Evolutionary conservation across 2,113 vertebrate genomes (phyloP).

Genomic region (Dinomys branickii): DNA sequence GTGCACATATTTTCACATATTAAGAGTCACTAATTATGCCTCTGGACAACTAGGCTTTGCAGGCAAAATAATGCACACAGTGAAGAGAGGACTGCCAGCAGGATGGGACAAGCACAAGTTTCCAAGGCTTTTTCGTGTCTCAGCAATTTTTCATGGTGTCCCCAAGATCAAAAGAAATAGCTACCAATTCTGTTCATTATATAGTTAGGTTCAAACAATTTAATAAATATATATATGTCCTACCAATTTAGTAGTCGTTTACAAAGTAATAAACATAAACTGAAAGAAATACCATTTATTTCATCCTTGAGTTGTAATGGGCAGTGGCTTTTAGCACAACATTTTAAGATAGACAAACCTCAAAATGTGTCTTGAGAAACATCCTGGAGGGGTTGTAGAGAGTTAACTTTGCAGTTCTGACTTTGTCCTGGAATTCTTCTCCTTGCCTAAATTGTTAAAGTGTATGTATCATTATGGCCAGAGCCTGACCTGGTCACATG

Average conservation of each 20-base stretch:
- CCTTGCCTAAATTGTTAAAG: no score
- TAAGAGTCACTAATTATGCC: neutral
- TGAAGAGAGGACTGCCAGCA: neutral
- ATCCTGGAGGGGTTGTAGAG: no score
- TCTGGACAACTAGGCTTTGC: neutral
- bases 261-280: neutral
- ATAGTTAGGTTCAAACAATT: neutral
- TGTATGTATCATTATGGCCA: no score
- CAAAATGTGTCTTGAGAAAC: no score
- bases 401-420: no score
- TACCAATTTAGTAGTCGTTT: conserved; percentile 35
- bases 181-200: conserved; percentile 33
- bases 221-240: neutral
- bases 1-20: neutral
- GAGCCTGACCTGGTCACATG: no score
- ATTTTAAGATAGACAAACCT: no score
- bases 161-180: conserved; percentile 42
- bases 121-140: neutral
- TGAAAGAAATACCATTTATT: conserved; percentile 15
- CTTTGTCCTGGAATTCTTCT: no score
- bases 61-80: neutral
- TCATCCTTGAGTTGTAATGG: neutral
- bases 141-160: neutral
- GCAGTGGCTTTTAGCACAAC: no score
- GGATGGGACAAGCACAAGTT: neutral